Base-by-base conservation (phyloP, 2,113 vertebrate genomes). In the Trogon melanurus region DNA sequence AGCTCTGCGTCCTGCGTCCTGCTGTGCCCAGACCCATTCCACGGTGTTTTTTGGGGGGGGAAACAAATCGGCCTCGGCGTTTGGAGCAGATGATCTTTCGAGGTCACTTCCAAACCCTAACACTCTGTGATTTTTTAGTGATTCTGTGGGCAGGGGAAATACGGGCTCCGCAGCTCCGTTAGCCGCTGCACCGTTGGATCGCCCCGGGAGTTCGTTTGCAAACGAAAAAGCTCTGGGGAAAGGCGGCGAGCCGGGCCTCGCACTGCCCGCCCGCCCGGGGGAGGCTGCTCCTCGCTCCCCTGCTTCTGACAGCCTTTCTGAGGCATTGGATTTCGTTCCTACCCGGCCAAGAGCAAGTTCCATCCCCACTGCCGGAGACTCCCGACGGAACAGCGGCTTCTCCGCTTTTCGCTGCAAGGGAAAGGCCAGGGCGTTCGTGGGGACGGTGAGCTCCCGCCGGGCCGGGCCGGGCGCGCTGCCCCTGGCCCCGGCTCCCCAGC, bases 31-130 rank as follows among this genome's bases (percentile, higher is more conserved):
- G 14, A 15, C 47, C 13, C 38, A 2, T 38, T 57, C 0, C 32
- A 11, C 2, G 4, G 23, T 10, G 8, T 64, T 38, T 23, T 0
- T 36, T 36, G 36, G 1, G 1, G 9, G 3, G 8, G 3, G 22
- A 44, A 89, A n/a, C 3, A 87, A 91, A 44, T n/a, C 1, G 16
- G 2, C 11, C 29, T 9, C 5, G 5, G 5, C 4, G 3, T 41
- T 41, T 41, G 41, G 41, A 41, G 41, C 41, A 41, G 41, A 13
- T 41, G 41, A 41, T 41, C 41, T 41, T 41, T 41, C 41, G 41
- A 41, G 41, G 41, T 12, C 41, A 8, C 41, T 41, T 41, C 41
- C 41, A 41, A 41, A 4, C 41, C 41, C 41, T 41, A 41, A 41
- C 41, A 41, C 13, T 41, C 41, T 41, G 41, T 41, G 41, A 41